Evolutionary conservation across 2,888 invertebrate species (phyloP).

Genomic region (Melipona beecheii): DNA sequence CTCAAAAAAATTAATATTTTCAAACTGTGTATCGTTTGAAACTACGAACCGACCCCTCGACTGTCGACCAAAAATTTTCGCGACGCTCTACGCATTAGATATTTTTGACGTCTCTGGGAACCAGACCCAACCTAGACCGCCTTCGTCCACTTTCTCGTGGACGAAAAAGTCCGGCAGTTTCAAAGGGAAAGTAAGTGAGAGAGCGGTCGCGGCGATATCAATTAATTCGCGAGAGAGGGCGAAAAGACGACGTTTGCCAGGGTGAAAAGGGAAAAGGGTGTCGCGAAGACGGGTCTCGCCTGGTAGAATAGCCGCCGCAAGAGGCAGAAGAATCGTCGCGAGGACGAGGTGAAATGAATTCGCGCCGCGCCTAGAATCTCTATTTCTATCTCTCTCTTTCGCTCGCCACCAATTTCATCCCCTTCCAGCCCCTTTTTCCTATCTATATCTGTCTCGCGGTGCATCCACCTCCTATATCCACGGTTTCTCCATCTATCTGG

Average conservation of each 20-base stretch:
- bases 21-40: no score
- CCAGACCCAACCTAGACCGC: no score
- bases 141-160: neutral
- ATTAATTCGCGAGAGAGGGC: slow-evolving; percentile 54
- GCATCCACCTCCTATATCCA: neutral
- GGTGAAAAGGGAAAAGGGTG: slow-evolving; percentile 51
- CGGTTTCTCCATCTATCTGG: slow-evolving; percentile 65
- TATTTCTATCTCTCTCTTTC: neutral
- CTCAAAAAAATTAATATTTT: no score
- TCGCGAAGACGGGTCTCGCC: slow-evolving; percentile 52
- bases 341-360: slow-evolving; percentile 63
- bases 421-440: slow-evolving; percentile 18
- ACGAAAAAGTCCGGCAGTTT: neutral
- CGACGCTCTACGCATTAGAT: no score
- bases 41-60: no score
- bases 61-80: no score
- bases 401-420: neutral
- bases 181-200: neutral
- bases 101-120: no score
- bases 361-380: slow-evolving; percentile 58
- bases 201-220: slow-evolving; percentile 33
- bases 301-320: slow-evolving; percentile 52
- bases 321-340: slow-evolving; percentile 51
- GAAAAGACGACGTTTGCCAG: slow-evolving; percentile 51
- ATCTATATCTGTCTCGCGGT: neutral